These are phyloP conservation scores for Ctenoplectra terminalis DNA, from an alignment of 1,140 invertebrate species.

Conservation along the genomic window DNA sequence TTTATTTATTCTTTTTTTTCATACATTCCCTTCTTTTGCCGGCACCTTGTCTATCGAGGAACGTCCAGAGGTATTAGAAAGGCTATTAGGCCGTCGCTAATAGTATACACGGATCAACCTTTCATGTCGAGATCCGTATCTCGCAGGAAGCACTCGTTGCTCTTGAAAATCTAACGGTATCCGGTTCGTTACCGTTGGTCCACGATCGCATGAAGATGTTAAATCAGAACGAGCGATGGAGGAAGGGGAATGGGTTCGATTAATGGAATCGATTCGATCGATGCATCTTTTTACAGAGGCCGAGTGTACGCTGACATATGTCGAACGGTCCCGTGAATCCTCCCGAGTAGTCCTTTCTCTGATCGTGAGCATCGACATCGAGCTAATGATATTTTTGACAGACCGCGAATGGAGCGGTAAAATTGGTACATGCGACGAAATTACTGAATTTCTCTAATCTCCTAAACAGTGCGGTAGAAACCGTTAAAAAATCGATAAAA, in stretches of 20 bases:
- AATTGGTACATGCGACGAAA: too few species aligned
- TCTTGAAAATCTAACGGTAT: slow-evolving; percentile 63
- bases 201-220: slow-evolving; percentile 30
- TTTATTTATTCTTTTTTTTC: too few species aligned
- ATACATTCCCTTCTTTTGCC: background rate
- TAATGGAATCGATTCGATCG: background rate
- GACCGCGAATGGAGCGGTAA: background rate
- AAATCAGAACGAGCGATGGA: background rate
- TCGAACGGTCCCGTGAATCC: background rate
- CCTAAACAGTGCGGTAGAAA: too few species aligned
- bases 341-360: background rate
- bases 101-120: slow-evolving; percentile 47
- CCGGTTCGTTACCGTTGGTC: slow-evolving; percentile 48
- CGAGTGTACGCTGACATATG: background rate
- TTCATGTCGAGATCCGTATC: slow-evolving; percentile 56
- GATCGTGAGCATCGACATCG: background rate
- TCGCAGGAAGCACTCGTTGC: slow-evolving; percentile 44
- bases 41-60: background rate
- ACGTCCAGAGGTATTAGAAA: slow-evolving; percentile 39
- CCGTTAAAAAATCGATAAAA: too few species aligned
- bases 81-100: slow-evolving; percentile 54
- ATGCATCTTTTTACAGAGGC: background rate
- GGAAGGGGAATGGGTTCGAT: background rate
- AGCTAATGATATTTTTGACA: background rate
- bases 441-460: too few species aligned